Evolutionary conservation across 2,113 vertebrate species (phyloP), one percentile per base, ranked within the genome.

Genomic region (Formicarius rufipectus): DNA sequence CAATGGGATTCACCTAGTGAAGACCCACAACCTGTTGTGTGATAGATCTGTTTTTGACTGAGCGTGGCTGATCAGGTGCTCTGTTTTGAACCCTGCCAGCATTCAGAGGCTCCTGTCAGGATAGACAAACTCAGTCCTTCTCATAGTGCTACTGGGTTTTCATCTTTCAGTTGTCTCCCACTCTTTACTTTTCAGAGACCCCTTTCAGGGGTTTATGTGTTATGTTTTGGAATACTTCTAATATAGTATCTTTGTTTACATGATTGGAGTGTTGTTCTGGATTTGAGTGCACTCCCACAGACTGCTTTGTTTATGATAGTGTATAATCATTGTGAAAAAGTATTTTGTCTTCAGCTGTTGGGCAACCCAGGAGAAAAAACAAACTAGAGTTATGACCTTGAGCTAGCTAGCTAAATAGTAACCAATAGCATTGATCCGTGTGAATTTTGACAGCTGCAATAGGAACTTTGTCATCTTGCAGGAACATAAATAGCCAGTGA

Each of bases 401-500:
- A 80, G 55, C 37, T 77, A 76, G 49, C 25, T 72, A 37, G 40
- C 39, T 35, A 81, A 68, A 79, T 49, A 60, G 14, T 74, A 78
- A 73, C 89, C 16, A 52, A 28, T 37, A 68, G 37, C 25, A 20
- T n/a, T 68, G 85, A 83, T 53, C 85, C 42, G 19, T 95, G 90
- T 52, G 93, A 96, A 72, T 84, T 63, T 79, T 84, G 76, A 62
- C 73, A 91, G 73, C 91, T 91, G 94, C 63, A 24, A 17, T 24
- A 35, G 73, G 86, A 95, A 44, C n/a, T 76, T 78, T 80, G 59
- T 63, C 25, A 24, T 74, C 77, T 87, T 93, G 47, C 78, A 87
- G 87, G 44, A 37, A 21, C 94, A 97, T 97, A 98, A 98, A 96
- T 88, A 95, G 66, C 11, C 25, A 20, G 64, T 37, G 17, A 39